Conservation (phyloP, 2,888 invertebrate species). For the Deroplatys truncata region DNA sequence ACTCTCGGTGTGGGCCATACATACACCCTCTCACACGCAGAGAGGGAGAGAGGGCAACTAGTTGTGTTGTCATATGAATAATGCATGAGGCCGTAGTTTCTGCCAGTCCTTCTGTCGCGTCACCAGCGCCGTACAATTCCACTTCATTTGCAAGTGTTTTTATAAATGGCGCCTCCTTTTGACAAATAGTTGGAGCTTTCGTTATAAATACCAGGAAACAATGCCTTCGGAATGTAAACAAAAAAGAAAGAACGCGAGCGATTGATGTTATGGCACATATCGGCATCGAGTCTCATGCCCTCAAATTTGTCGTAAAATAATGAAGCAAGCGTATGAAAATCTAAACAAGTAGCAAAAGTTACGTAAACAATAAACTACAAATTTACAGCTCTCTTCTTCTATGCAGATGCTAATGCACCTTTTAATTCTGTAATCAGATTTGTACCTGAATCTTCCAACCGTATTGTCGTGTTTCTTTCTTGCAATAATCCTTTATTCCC, state of each 20-base stretch:
- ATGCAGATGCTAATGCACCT: no score
- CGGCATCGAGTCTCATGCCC: no score
- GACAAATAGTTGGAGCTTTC: background rate
- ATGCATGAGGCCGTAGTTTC: conserved; percentile 6
- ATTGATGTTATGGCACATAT: no score
- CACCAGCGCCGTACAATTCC: background rate
- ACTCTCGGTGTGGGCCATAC: background rate
- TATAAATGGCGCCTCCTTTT: background rate
- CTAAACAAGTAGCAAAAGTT: no score
- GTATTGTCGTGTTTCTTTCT: no score
- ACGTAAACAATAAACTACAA: no score
- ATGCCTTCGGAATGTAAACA: background rate
- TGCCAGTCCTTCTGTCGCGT: background rate
- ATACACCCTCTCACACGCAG: background rate
- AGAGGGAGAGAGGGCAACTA: conserved; percentile 4
- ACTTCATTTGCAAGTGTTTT: background rate
- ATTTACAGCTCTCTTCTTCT: no score
- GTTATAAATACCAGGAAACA: background rate
- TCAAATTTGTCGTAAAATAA: no score
- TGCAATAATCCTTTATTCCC: no score
- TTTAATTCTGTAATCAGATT: no score
- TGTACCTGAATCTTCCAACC: no score
- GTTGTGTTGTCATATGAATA: conserved; percentile 9
- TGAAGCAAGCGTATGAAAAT: no score
- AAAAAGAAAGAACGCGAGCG: background rate